phyloP scores from a whole-genome alignment of 2,888 invertebrate genomes.

The Philopedon plagiatum region DNA sequence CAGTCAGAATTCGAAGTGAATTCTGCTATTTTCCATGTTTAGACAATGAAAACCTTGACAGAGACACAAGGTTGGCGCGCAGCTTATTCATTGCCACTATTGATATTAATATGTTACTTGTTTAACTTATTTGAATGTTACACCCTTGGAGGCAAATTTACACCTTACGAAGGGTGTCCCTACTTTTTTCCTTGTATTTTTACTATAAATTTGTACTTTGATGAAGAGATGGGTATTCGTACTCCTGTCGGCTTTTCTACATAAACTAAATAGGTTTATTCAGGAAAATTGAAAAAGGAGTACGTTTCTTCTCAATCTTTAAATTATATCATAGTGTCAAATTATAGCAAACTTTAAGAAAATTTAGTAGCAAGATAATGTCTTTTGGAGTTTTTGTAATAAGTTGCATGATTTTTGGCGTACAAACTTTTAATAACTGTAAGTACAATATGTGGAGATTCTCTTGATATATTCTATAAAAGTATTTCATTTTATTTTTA shows the following conservation, averaged over 20 bases:
- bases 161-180: conserved; percentile 58
- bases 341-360: conserved; percentile 5
- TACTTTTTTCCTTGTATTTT: conserved; percentile 43
- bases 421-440: conserved; percentile 61
- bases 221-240: conserved; percentile 47
- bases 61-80: conserved; percentile 61
- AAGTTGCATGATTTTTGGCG: conserved; percentile 52
- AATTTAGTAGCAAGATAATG: conserved; percentile 23
- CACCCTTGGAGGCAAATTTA: conserved; percentile 60
- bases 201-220: conserved; percentile 55
- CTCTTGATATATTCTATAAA: too few species aligned
- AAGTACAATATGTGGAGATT: too few species aligned
- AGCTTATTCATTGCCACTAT: conserved; percentile 55
- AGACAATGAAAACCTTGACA: conserved; percentile 62
- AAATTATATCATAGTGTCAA: too few species aligned
- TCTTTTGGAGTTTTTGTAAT: conserved; percentile 47
- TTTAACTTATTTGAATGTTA: conserved; percentile 49
- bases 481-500: not conserved
- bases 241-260: conserved; percentile 50
- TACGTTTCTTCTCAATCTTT: too few species aligned
- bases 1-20: conserved; percentile 28
- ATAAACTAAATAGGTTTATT: conserved; percentile 35
- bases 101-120: conserved; percentile 56
- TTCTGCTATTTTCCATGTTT: conserved; percentile 59
- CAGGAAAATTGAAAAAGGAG: conserved; percentile 45